Evolutionary conservation across 2,113 vertebrate genomes (phyloP).

Genomic region (Caloenas nicobarica): DNA sequence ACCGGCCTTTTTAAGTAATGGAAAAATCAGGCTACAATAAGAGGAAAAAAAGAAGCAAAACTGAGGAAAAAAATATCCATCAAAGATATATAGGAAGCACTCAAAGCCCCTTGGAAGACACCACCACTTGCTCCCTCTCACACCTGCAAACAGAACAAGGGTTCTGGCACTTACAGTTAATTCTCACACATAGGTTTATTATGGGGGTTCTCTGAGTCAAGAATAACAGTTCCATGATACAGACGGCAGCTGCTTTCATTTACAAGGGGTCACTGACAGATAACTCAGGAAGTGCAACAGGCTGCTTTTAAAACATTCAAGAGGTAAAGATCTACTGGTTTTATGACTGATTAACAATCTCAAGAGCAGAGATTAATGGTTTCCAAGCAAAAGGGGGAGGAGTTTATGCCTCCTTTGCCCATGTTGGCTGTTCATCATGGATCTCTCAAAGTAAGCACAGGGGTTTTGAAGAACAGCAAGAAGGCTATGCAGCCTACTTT

Average conservation of each 20-base stretch:
- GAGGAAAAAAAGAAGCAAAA: neutral
- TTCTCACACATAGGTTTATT: neutral
- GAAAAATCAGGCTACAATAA: neutral
- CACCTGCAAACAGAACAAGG: neutral
- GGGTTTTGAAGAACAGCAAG: neutral
- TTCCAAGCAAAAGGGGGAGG: conserved; percentile 35
- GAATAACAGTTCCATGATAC: neutral
- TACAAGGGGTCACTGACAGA: conserved; percentile 25
- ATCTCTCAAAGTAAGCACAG: neutral
- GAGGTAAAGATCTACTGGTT: conserved; percentile 25
- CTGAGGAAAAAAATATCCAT: neutral
- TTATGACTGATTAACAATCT: conserved; percentile 40
- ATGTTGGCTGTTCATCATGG: neutral
- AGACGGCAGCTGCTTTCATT: conserved; percentile 20
- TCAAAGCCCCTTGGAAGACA: neutral
- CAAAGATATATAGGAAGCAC: neutral
- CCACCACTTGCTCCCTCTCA: neutral
- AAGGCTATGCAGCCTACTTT: neutral
- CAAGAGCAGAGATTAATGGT: conserved; percentile 36
- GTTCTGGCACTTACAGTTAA: neutral
- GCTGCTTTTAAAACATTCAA: conserved; percentile 44
- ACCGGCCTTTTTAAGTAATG: neutral
- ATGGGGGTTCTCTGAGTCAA: neutral
- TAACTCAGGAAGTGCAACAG: conserved; percentile 17
- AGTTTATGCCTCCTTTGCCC: conserved; percentile 13